phyloP scores from a whole-genome alignment of 2,888 invertebrate genomes.

The Drosophila formosana region DNA sequence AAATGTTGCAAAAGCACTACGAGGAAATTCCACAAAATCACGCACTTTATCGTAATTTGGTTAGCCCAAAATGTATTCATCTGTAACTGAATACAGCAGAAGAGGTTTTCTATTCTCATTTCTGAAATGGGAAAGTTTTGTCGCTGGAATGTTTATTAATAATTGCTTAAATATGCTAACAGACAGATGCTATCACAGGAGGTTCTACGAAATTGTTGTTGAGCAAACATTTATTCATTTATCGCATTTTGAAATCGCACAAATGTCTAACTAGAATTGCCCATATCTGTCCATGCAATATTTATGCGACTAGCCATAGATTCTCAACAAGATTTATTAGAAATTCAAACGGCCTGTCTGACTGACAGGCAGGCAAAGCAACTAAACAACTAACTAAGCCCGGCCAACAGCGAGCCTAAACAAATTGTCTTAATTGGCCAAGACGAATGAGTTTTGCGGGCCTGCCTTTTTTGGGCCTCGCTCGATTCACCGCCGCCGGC shows the following conservation, averaged over 20 bases:
- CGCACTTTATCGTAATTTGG: slow-evolving; percentile 38
- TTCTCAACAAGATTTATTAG: slow-evolving; percentile 61
- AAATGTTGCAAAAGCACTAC: slow-evolving; percentile 3
- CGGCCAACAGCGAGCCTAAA: slow-evolving; percentile 47
- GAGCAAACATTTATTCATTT: slow-evolving; percentile 37
- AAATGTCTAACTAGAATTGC: slow-evolving; percentile 57
- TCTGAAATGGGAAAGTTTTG: neutral
- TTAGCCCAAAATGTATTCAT: slow-evolving; percentile 15
- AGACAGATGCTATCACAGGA: neutral
- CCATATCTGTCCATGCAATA: slow-evolving; percentile 56
- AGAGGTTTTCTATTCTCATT: slow-evolving; percentile 12
- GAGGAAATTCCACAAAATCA: slow-evolving; percentile 45
- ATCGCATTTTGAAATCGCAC: slow-evolving; percentile 48
- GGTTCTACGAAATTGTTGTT: neutral
- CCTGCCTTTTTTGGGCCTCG: slow-evolving; percentile 52
- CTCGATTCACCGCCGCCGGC: slow-evolving; percentile 34
- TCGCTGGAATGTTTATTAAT: slow-evolving; percentile 6
- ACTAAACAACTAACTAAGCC: slow-evolving; percentile 21
- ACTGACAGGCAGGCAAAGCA: slow-evolving; percentile 38
- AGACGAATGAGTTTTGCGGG: slow-evolving; percentile 56
- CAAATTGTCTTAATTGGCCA: slow-evolving; percentile 72
- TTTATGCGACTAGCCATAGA: slow-evolving; percentile 52
- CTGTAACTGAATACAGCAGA: slow-evolving; percentile 3
- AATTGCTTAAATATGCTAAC: slow-evolving; percentile 3
- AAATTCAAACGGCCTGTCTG: slow-evolving; percentile 37